These are phyloP conservation scores for Sylvilagus bachmani DNA, from an alignment of 2,113 vertebrate species.

Conservation along the genomic window DNA sequence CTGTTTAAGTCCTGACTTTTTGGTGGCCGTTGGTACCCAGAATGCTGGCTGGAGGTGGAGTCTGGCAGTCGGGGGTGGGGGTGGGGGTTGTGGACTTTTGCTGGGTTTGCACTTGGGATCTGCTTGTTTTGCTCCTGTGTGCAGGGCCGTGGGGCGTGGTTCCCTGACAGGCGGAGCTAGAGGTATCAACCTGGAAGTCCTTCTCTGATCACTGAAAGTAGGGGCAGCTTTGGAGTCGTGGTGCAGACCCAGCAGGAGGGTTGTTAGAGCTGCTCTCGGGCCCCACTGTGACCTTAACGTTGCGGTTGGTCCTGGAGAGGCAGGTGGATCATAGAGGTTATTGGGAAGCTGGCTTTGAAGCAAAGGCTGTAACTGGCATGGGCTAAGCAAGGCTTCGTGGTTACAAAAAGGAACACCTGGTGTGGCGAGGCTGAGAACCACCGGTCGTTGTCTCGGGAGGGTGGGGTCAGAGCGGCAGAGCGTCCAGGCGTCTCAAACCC, in stretches of 20 bases:
- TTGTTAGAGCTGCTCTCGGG: conserved; percentile 26
- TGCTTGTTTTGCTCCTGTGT: not conserved
- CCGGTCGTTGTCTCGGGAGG: not conserved
- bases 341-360: conserved; percentile 49
- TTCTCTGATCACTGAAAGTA: conserved; percentile 3
- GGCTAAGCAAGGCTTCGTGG: not conserved
- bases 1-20: not conserved
- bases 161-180: not conserved
- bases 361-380: not conserved
- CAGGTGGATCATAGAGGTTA: not conserved
- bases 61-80: not conserved
- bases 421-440: not conserved
- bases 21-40: not conserved
- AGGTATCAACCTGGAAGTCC: not conserved
- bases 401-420: not conserved
- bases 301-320: not conserved
- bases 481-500: not conserved
- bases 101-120: not conserved
- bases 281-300: not conserved
- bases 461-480: too few relatives aligned
- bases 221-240: not conserved
- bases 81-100: not conserved
- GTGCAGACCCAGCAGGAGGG: not conserved
- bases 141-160: not conserved
- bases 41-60: not conserved